Evolutionary conservation across 1,140 invertebrate genomes (phyloP), one percentile per base, ranked within the genome.

Genomic region (Leptinotarsa lineolata): DNA sequence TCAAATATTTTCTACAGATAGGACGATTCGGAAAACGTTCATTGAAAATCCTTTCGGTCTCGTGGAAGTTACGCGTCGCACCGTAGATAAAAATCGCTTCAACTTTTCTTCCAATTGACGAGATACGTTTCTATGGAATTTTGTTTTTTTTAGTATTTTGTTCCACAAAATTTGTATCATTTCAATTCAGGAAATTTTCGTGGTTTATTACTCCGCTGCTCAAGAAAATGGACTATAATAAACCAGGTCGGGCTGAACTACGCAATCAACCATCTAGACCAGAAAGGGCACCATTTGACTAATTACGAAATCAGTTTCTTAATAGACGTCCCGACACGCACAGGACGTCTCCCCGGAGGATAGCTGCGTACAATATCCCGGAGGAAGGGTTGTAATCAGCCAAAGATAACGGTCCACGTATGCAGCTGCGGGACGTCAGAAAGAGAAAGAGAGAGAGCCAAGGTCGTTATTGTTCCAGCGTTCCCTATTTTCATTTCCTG

Each of bases 401-500:
- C 46, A 73, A 67, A 76, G 76, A 78, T 78, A 78, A 78, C 74
- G 72, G 77, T 77, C 68, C 77, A 77, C 77, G 78, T 78, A 74
- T 74, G 77, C 66, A 67, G 74, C 24, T 70, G 68, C 63, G 48
- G 73, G 72, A 76, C 66, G 70, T 72, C 60, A 24, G 20, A 63
- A 3, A 22, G 16, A 63, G 15, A 59, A 12, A 58, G 54, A 58
- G 58, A 16, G 58, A 59, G 20, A 59, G 1, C 16, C 11, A 18
- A n/a, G 76, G 79, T 81, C 78, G 79, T 83, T 83, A 82, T 79
- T 78, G 81, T 79, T 81, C 77, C 76, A 76, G 75, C 79, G 66
- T 78, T 83, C 86, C 85, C 85, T 85, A 86, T 85, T 88, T 88
- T 88, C 88, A 89, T 89, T 89, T 89, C 86, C 87, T 86, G 85